Percentiles rank a stretch among this genome's conserved stretches.
Conservation (phyloP, 2,113 vertebrate species). For the Clarias gariepinus region DNA sequence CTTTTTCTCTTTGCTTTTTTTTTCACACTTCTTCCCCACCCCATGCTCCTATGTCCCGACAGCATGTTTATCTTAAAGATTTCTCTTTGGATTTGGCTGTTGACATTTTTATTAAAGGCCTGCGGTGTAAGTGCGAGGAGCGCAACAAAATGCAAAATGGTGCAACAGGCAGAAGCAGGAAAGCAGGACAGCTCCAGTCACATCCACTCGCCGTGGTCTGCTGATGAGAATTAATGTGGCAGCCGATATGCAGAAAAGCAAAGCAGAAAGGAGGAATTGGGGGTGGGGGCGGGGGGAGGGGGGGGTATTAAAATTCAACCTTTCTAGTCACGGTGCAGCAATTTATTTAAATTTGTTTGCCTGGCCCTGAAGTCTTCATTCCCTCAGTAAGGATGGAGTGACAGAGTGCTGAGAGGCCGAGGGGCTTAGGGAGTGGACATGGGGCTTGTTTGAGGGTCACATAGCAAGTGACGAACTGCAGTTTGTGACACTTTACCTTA, state of each 20-base stretch:
- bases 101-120: slow-evolving; percentile 70
- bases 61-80: slow-evolving; percentile 58
- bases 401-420: slow-evolving; percentile 37
- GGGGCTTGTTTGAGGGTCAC: slow-evolving; percentile 36
- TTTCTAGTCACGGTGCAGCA: slow-evolving; percentile 65
- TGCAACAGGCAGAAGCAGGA: slow-evolving; percentile 49
- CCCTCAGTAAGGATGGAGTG: slow-evolving; percentile 58
- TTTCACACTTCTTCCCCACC: slow-evolving; percentile 17
- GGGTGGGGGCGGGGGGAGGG: not conserved
- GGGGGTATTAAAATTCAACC: slow-evolving; percentile 53
- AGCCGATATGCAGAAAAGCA: slow-evolving; percentile 57
- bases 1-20: slow-evolving; percentile 15
- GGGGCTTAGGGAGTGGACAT: slow-evolving; percentile 41
- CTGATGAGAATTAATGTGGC: slow-evolving; percentile 69
- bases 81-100: slow-evolving; percentile 58
- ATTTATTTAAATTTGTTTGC: slow-evolving; percentile 74
- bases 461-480: not conserved
- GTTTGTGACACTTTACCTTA: not conserved
- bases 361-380: slow-evolving; percentile 76
- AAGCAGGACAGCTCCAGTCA: slow-evolving; percentile 52
- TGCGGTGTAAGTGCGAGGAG: slow-evolving; percentile 43
- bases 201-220: slow-evolving; percentile 48
- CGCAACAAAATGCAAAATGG: slow-evolving; percentile 45
- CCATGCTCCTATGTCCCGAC: slow-evolving; percentile 35
- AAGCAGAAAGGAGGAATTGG: slow-evolving; percentile 9